Evolutionary conservation across 2,888 invertebrate species (phyloP).

Genomic region (Dicyrtoma fusca): DNA sequence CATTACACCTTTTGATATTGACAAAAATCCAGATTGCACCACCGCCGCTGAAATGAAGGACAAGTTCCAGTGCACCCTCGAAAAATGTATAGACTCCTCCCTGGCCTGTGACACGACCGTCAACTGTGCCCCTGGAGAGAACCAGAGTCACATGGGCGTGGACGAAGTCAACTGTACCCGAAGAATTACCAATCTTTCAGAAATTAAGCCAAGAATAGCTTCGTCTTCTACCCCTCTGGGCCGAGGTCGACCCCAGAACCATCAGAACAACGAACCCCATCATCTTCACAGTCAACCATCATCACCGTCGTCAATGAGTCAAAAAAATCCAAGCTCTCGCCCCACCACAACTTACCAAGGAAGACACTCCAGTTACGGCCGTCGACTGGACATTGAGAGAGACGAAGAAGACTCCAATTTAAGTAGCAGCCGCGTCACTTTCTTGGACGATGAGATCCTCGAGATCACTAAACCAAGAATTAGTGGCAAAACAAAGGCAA

Average conservation of each 20-base stretch:
- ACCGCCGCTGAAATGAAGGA: background rate
- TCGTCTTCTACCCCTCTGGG: too few species aligned
- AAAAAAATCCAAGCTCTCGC: too few species aligned
- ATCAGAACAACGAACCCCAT: too few species aligned
- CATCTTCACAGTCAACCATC: background rate
- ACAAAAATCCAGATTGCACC: constrained; percentile 4
- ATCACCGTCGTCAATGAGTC: too few species aligned
- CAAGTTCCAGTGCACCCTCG: constrained; percentile 20
- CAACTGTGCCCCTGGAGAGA: constrained; percentile 28
- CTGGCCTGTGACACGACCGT: constrained; percentile 17
- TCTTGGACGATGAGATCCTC: background rate
- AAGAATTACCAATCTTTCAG: background rate
- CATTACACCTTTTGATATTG: too few species aligned
- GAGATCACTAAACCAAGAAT: too few species aligned
- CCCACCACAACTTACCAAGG: background rate
- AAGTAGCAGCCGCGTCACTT: background rate
- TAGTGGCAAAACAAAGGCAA: too few species aligned
- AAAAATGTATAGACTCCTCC: constrained; percentile 21
- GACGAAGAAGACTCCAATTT: background rate
- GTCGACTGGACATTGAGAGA: too few species aligned
- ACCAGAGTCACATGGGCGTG: constrained; percentile 2
- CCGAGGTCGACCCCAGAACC: too few species aligned
- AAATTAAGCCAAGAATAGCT: background rate
- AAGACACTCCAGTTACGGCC: background rate
- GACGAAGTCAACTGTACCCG: constrained; percentile 18